Conservation (phyloP, 2,888 invertebrate genomes). For the Muscina levida region DNA sequence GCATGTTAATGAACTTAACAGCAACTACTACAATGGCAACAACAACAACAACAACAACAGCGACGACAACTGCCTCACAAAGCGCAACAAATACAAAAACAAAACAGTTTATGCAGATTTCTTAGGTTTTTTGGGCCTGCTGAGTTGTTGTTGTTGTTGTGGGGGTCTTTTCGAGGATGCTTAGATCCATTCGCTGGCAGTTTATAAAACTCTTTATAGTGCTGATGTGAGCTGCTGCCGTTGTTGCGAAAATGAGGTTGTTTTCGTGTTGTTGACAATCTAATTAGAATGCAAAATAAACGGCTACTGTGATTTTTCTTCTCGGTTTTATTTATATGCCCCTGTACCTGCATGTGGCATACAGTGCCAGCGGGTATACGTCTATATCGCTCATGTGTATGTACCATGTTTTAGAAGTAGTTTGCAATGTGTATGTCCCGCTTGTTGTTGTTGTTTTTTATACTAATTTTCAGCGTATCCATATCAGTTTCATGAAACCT, state of each 20-base stretch:
- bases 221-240: constrained; percentile 31
- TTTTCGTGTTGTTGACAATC: constrained; percentile 72
- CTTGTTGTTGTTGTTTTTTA: not conserved
- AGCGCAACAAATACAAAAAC: too few species aligned
- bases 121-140: constrained; percentile 15
- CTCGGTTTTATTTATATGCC: constrained; percentile 25
- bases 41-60: constrained; percentile 13
- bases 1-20: constrained; percentile 67
- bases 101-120: constrained; percentile 58
- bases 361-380: not conserved
- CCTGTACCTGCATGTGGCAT: constrained; percentile 6
- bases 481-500: constrained; percentile 64
- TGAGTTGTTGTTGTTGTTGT: not conserved
- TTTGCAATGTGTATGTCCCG: not conserved
- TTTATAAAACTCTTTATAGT: constrained; percentile 36
- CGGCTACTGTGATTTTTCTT: constrained; percentile 64
- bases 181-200: not conserved
- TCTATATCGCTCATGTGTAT: constrained; percentile 1
- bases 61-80: too few species aligned
- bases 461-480: constrained; percentile 38
- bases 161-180: constrained; percentile 12
- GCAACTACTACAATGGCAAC: not conserved
- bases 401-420: constrained; percentile 21
- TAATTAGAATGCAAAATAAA: constrained; percentile 78
- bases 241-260: constrained; percentile 60